Conservation (phyloP, 2,797 vertebrate species). For the Epinephelus coioides region DNA sequence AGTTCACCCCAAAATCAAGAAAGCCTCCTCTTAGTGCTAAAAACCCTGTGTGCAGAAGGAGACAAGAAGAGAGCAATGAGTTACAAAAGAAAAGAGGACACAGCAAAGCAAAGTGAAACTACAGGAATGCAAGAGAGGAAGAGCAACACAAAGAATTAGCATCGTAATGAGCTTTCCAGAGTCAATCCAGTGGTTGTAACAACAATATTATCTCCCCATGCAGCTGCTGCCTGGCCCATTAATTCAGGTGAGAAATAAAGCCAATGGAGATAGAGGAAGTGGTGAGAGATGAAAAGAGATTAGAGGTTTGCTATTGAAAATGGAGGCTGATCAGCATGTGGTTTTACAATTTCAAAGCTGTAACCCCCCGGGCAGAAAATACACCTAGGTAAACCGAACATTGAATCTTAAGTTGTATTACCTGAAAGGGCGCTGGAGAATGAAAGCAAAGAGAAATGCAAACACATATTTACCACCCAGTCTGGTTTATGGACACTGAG, state of each 20-base stretch:
- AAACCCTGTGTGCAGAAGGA: neutral
- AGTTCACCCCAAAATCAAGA: too few relatives aligned
- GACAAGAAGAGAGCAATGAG: neutral
- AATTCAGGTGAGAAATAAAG: slow-evolving; percentile 37
- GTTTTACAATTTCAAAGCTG: slow-evolving; percentile 24
- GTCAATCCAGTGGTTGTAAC: slow-evolving; percentile 16
- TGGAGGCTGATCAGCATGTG: slow-evolving; percentile 7
- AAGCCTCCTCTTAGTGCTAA: neutral
- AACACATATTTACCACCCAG: slow-evolving; percentile 21
- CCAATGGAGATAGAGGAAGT: slow-evolving; percentile 15
- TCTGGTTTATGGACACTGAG: slow-evolving; percentile 32
- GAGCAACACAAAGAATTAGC: slow-evolving; percentile 26
- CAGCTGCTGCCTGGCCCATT: slow-evolving; percentile 41
- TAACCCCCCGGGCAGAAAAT: slow-evolving; percentile 13
- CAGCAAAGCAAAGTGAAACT: neutral
- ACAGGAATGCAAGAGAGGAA: slow-evolving; percentile 11
- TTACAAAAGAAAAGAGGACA: neutral
- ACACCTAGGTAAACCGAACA: neutral
- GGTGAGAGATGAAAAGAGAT: slow-evolving; percentile 29
- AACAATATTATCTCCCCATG: slow-evolving; percentile 37
- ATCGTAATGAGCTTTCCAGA: slow-evolving; percentile 22
- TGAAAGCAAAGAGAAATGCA: slow-evolving; percentile 5
- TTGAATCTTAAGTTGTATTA: slow-evolving; percentile 10
- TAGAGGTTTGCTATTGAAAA: slow-evolving; percentile 1
- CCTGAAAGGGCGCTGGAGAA: neutral